phyloP scores from a whole-genome alignment of 2,797 vertebrate species.

The Notolabrus celidotus region DNA sequence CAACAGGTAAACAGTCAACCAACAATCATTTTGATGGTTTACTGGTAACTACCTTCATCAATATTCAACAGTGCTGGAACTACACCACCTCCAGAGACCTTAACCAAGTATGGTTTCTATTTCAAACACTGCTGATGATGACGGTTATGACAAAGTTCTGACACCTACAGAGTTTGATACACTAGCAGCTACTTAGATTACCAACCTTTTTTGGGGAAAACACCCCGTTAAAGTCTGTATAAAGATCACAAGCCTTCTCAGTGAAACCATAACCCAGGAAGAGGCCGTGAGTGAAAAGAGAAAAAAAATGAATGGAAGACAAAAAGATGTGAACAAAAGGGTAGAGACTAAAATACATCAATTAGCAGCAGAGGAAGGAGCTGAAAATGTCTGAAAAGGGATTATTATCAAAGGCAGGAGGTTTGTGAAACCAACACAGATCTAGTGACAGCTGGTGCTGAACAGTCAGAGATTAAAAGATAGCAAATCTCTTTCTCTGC shows the following conservation, averaged over 20 bases:
- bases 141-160: constrained; percentile 5
- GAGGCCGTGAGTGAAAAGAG: constrained; percentile 68
- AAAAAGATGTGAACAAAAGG: constrained; percentile 46
- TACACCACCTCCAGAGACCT: neutral
- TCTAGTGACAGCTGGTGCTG: constrained; percentile 28
- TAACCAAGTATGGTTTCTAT: constrained; percentile 1
- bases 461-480: constrained; percentile 34
- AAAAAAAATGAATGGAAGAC: constrained; percentile 55
- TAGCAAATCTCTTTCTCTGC: constrained; percentile 19
- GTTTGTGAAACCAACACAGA: constrained; percentile 28
- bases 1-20: constrained; percentile 19
- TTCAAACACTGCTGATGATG: constrained; percentile 4
- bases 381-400: neutral
- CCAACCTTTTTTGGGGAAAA: constrained; percentile 97
- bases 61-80: neutral
- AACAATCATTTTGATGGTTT: neutral
- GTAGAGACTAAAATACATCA: neutral
- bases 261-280: constrained; percentile 86
- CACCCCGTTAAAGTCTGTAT: constrained; percentile 92
- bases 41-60: neutral
- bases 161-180: constrained; percentile 25
- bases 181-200: constrained; percentile 68
- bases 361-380: neutral
- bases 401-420: constrained; percentile 35
- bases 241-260: constrained; percentile 92